Conservation (phyloP, 1,140 invertebrate species). For the Micrasema minimum region DNA sequence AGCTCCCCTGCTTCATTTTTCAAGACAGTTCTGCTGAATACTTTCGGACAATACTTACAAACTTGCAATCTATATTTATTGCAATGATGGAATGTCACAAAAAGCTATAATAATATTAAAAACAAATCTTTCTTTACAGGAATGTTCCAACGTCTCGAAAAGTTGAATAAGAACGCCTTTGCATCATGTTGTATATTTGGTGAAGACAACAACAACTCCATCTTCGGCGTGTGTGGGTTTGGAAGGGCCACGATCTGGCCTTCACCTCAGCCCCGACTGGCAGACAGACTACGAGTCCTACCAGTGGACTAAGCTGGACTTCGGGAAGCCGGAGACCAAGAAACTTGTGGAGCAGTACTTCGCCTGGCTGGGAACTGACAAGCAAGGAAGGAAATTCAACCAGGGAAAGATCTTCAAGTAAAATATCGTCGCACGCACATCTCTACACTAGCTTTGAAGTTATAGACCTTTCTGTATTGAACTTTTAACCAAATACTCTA, state of each 20-base stretch:
- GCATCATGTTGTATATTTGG: slow-evolving; percentile 95
- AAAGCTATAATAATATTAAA: no score
- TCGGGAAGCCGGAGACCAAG: slow-evolving; percentile 85
- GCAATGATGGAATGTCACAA: no score
- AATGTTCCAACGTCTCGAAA: slow-evolving; percentile 98
- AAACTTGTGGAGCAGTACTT: slow-evolving; percentile 93
- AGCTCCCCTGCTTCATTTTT: no score
- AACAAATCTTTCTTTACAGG: slow-evolving; percentile 64
- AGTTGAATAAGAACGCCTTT: slow-evolving; percentile 97
- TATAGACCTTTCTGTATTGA: slow-evolving; percentile 27
- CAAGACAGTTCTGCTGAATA: no score
- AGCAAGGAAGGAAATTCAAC: slow-evolving; percentile 92
- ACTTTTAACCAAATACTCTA: slow-evolving; percentile 22
- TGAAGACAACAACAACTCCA: slow-evolving; percentile 89
- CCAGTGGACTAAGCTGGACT: slow-evolving; percentile 94
- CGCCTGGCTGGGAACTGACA: slow-evolving; percentile 89
- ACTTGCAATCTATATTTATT: no score
- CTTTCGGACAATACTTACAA: no score
- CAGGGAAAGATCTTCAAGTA: slow-evolving; percentile 99
- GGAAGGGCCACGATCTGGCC: slow-evolving; percentile 94
- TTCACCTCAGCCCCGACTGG: slow-evolving; percentile 92
- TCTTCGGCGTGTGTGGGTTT: slow-evolving; percentile 97
- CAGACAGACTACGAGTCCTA: slow-evolving; percentile 98
- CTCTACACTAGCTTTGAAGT: slow-evolving; percentile 12
- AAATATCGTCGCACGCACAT: slow-evolving; percentile 9